Evolutionary conservation across 2,888 invertebrate genomes (phyloP).

Genomic region (Griposia aprilina): DNA sequence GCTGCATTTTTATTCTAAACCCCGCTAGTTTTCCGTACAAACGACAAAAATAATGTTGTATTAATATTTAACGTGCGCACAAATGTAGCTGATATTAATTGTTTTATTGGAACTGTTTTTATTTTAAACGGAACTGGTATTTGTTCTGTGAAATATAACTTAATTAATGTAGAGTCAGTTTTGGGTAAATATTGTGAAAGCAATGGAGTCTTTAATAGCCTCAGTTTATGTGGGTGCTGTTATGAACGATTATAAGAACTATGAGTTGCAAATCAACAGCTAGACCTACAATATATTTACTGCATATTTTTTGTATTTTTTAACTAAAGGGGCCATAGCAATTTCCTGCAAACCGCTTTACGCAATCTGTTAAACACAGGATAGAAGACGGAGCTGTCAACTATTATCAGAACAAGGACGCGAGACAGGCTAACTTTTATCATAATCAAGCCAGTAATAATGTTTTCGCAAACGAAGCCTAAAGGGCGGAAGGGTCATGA

Average conservation of each 20-base stretch:
- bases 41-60: conserved; percentile 33
- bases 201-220: not conserved
- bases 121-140: not conserved
- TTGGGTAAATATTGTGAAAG: not conserved
- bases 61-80: conserved; percentile 47
- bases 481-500: not conserved
- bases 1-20: too few relatives aligned
- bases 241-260: not conserved
- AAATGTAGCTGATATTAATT: conserved; percentile 22
- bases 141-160: not conserved
- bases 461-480: not conserved
- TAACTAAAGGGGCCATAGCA: too few relatives aligned
- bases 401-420: not conserved
- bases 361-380: not conserved
- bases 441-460: not conserved
- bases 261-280: not conserved
- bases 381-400: not conserved
- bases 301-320: not conserved
- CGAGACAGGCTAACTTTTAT: not conserved
- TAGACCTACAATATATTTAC: not conserved
- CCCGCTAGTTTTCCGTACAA: too few relatives aligned
- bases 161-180: not conserved
- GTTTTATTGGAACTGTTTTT: conserved; percentile 9
- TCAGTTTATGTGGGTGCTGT: conserved; percentile 2
- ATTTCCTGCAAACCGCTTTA: not conserved